Conservation (phyloP, 2,888 invertebrate species). For the Tetranychus truncatus region DNA sequence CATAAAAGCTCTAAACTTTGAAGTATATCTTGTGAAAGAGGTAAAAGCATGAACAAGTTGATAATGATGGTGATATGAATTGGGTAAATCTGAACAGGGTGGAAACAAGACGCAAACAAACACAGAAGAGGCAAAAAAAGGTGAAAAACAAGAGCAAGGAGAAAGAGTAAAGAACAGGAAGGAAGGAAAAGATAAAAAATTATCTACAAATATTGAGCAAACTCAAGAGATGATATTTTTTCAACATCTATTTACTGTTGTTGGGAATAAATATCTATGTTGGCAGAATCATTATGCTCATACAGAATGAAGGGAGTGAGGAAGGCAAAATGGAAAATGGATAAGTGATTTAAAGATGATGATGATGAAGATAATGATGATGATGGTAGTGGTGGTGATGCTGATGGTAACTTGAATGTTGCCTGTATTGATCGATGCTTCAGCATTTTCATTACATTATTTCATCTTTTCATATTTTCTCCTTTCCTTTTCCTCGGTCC, state of each 20-base stretch:
- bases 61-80: not conserved
- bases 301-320: not conserved
- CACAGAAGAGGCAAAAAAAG: not conserved
- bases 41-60: not conserved
- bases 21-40: not conserved
- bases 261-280: not conserved
- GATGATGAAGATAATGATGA: not conserved
- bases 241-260: not conserved
- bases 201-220: not conserved
- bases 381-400: not conserved
- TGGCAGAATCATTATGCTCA: not conserved
- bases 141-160: not conserved
- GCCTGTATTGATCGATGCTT: not conserved
- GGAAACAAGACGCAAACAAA: not conserved
- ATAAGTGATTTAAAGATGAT: slow-evolving; percentile 1
- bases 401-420: not conserved
- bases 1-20: too few relatives aligned
- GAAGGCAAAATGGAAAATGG: not conserved
- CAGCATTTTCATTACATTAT: not conserved
- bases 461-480: too few relatives aligned
- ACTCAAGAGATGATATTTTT: not conserved
- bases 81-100: not conserved
- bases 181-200: slow-evolving; percentile 1
- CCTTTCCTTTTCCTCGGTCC: too few relatives aligned
- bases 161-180: not conserved